Evolutionary conservation across 1,140 invertebrate genomes (phyloP).

Genomic region (Caenorhabditis elegans): WBcel235 BX284605.5:6730001-6730500

Average conservation of each 20-base stretch:
- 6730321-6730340: conserved; percentile 38
- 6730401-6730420: conserved; percentile 49
- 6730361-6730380: conserved; percentile 49
- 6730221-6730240: conserved; percentile 11
- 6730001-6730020: conserved; percentile 3
- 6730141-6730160: not conserved
- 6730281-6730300: conserved; percentile 6
- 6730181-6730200: no score
- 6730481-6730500: conserved; percentile 50
- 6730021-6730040: not conserved
- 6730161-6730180: not conserved
- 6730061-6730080: conserved; percentile 42
- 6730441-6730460: conserved; percentile 49
- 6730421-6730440: conserved; percentile 53
- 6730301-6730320: not conserved
- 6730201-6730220: conserved; percentile 14
- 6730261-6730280: not conserved
- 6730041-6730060: conserved; percentile 32
- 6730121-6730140: not conserved
- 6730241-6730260: not conserved
- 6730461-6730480: conserved; percentile 51
- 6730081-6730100: not conserved
- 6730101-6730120: not conserved
- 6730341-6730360: conserved; percentile 47
- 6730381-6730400: conserved; percentile 49